Evolutionary conservation across 2,888 invertebrate genomes (phyloP).

Genomic region (Amiota mariae): DNA sequence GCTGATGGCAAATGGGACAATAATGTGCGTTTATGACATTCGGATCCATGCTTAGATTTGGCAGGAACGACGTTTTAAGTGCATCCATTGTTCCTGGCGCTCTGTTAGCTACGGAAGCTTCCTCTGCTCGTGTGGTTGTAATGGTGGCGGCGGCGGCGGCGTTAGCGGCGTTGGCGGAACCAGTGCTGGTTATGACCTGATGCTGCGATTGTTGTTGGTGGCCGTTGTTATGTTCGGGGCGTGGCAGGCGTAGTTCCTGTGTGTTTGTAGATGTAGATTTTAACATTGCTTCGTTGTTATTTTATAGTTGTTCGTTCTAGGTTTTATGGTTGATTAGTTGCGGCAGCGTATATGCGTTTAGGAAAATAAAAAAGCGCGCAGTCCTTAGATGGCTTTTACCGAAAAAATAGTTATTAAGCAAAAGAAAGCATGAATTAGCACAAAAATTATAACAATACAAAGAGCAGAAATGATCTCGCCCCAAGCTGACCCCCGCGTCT

Average conservation of each 20-base stretch:
- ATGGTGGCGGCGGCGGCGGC: not conserved
- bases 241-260: constrained; percentile 72
- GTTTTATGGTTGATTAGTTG: constrained; percentile 33
- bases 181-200: constrained; percentile 48
- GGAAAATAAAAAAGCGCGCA: constrained; percentile 40
- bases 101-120: not conserved
- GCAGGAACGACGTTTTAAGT: constrained; percentile 70
- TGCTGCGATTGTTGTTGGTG: constrained; percentile 43
- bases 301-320: constrained; percentile 15
- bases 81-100: constrained; percentile 62
- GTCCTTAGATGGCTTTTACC: constrained; percentile 31
- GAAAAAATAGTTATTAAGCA: constrained; percentile 41
- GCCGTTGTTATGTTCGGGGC: constrained; percentile 59
- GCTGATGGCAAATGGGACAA: constrained; percentile 72
- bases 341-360: constrained; percentile 37
- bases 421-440: constrained; percentile 60
- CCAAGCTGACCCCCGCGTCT: constrained; percentile 43
- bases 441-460: constrained; percentile 39
- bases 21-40: constrained; percentile 61
- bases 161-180: constrained; percentile 37
- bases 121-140: not conserved
- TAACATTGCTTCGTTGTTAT: constrained; percentile 57
- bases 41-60: constrained; percentile 71
- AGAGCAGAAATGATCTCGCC: constrained; percentile 33
- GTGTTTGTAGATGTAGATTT: constrained; percentile 68